Conservation (phyloP, 2,797 vertebrate genomes). For the Melanotaenia trifasciata region DNA sequence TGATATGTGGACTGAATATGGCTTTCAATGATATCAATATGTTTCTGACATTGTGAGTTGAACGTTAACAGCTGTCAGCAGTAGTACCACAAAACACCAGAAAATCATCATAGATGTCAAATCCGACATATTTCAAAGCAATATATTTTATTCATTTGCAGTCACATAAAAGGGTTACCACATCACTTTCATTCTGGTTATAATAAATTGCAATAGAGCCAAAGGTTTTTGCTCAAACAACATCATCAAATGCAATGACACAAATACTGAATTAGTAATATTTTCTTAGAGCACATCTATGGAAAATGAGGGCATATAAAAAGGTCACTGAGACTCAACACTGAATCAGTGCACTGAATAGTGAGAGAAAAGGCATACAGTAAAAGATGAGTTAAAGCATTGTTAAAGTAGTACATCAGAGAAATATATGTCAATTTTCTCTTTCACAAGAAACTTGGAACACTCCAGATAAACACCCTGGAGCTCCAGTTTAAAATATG, state of each 20-base stretch:
- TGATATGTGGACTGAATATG: neutral
- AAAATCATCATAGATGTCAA: neutral
- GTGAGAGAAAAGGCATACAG: no score
- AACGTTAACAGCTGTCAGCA: fast-evolving
- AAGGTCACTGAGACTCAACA: neutral
- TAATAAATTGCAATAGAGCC: neutral
- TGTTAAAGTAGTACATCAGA: no score
- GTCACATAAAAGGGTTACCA: neutral
- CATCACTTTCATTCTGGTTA: neutral
- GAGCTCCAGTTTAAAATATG: neutral
- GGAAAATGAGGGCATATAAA: neutral
- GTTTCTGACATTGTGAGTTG: neutral
- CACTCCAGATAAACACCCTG: neutral
- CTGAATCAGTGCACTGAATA: neutral
- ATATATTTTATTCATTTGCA: neutral
- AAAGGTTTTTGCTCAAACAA: neutral
- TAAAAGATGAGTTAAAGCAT: no score
- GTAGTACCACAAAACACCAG: neutral
- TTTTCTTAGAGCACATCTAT: neutral
- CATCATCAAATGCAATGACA: neutral
- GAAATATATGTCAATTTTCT: no score
- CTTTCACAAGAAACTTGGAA: constrained; percentile 27
- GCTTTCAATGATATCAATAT: neutral
- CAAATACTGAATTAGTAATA: neutral
- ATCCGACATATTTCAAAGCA: neutral